Percentiles rank a stretch among this genome's conserved stretches.
phyloP scores from a whole-genome alignment of 2,797 vertebrate genomes.

The Ibycter americanus region DNA sequence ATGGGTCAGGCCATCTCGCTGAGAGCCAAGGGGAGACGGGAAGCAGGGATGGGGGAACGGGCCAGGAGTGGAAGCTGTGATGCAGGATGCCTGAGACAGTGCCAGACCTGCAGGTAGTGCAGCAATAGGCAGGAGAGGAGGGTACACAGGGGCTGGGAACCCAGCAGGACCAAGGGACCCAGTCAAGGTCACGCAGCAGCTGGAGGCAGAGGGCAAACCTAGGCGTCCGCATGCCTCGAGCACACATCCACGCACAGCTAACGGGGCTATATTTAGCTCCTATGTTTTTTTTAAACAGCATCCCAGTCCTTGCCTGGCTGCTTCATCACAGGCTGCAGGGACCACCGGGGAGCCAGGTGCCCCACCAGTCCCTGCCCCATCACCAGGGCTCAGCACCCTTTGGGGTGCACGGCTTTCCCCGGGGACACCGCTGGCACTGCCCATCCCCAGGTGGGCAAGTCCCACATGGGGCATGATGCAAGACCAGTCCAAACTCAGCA shows the following conservation, averaged over 20 bases:
- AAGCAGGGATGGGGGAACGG: neutral
- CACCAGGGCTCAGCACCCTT: neutral
- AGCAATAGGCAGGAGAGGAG: neutral
- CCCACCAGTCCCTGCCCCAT: neutral
- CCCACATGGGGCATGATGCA: accelerated
- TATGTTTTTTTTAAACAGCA: neutral
- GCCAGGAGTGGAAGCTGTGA: neutral
- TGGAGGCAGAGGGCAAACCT: neutral
- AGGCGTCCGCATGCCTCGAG: accelerated
- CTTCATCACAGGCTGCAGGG: neutral
- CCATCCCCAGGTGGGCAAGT: neutral
- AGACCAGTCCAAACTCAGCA: neutral
- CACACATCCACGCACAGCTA: neutral
- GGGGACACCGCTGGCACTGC: neutral
- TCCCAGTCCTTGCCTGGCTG: neutral
- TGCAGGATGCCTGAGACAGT: neutral
- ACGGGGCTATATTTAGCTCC: neutral
- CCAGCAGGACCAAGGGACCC: neutral
- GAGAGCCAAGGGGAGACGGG: neutral
- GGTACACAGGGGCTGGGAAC: neutral
- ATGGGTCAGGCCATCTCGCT: neutral
- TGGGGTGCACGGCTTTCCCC: accelerated
- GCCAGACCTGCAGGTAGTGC: neutral
- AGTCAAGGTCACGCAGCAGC: neutral
- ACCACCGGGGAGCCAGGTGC: accelerated